Evolutionary conservation across 2,113 vertebrate species (phyloP).

Genomic region (Varanus salvator): DNA sequence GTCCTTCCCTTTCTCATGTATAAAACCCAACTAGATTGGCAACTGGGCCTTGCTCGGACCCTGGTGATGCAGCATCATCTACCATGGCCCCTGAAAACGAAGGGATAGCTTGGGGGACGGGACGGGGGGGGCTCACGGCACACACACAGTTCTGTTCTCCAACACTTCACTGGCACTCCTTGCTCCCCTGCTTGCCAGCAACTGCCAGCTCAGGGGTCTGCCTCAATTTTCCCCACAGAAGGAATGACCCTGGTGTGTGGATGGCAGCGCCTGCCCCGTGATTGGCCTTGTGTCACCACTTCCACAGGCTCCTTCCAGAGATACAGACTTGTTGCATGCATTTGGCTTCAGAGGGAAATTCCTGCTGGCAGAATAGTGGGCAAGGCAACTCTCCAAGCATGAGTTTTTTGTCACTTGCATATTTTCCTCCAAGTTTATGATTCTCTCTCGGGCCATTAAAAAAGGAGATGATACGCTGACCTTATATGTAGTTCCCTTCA

Average conservation of each 20-base stretch:
- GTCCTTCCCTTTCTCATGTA: not conserved
- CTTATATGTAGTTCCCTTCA: not conserved
- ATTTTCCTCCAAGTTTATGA: not conserved
- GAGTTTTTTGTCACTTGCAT: too few species aligned
- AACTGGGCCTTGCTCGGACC: too few species aligned
- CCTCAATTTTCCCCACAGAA: not conserved
- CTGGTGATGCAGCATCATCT: not conserved
- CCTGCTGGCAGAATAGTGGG: not conserved
- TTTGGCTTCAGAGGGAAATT: conserved; percentile 60
- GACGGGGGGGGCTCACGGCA: not conserved
- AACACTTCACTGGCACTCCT: not conserved
- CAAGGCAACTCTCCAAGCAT: not conserved
- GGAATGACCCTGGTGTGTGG: too few species aligned
- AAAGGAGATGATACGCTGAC: not conserved
- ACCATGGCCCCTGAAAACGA: not conserved
- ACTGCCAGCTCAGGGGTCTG: too few species aligned
- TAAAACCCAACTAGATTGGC: not conserved
- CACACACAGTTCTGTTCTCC: not conserved
- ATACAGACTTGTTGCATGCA: not conserved
- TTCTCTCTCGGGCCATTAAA: not conserved
- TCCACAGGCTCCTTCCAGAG: not conserved
- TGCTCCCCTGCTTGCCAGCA: too few species aligned
- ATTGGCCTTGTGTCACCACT: not conserved
- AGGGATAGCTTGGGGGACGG: not conserved
- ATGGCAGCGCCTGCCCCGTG: not conserved